Evolutionary conservation across 2,888 invertebrate species (phyloP).

Genomic region (Parnassius orleans): DNA sequence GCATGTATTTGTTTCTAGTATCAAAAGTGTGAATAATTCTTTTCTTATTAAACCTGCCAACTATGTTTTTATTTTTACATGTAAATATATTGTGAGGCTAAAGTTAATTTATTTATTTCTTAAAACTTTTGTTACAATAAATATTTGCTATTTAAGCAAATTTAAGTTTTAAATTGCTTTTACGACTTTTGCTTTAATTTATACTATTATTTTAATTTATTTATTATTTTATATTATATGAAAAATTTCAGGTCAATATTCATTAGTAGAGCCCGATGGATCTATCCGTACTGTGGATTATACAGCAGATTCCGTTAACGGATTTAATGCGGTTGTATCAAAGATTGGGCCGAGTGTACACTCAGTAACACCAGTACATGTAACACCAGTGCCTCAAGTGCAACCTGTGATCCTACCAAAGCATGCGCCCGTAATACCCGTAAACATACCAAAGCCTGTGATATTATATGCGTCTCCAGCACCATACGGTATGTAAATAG

Average conservation of each 20-base stretch:
- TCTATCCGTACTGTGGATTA: constrained; percentile 79
- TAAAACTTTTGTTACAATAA: no score
- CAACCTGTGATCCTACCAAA: constrained; percentile 47
- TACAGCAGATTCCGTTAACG: constrained; percentile 80
- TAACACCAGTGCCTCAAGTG: constrained; percentile 33
- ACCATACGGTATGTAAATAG: constrained; percentile 48
- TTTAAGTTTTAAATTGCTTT: no score
- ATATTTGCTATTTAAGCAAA: no score
- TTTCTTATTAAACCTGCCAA: no score
- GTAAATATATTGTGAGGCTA: no score
- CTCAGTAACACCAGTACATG: constrained; percentile 40
- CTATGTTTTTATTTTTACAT: no score
- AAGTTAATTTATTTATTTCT: no score
- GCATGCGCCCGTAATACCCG: constrained; percentile 55
- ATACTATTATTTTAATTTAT: no score
- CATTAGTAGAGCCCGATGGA: constrained; percentile 77
- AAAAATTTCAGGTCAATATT: constrained; percentile 69
- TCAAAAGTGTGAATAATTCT: no score
- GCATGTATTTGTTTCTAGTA: no score
- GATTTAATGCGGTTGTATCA: constrained; percentile 80
- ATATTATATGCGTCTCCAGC: constrained; percentile 43
- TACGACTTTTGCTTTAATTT: no score
- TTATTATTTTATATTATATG: not conserved
- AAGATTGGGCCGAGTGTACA: constrained; percentile 77
- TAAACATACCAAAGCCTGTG: constrained; percentile 45